Evolutionary conservation across 2,888 invertebrate genomes (phyloP).

Genomic region (Nomada fabriciana): DNA sequence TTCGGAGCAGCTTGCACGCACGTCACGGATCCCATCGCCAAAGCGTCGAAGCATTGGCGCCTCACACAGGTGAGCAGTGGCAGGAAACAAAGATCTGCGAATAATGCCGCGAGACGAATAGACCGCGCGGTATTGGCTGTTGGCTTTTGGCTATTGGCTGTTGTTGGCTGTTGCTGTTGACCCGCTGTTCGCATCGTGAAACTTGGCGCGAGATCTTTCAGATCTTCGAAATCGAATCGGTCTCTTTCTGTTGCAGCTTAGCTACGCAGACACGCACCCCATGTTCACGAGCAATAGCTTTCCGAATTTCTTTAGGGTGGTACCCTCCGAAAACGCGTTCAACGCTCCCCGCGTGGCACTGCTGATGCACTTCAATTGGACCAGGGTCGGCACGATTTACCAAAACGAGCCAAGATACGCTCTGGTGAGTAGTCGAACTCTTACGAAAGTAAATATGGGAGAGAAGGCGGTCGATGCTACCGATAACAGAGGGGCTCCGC

Average conservation of each 20-base stretch:
- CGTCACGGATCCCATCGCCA: constrained; percentile 98
- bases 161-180: no score
- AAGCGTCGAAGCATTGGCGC: constrained; percentile 98
- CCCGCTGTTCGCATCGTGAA: no score
- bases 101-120: not conserved
- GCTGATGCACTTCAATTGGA: constrained; percentile 98
- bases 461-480: not conserved
- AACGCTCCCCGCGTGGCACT: constrained; percentile 96
- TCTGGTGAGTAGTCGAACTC: constrained; percentile 87
- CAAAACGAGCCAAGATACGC: constrained; percentile 98
- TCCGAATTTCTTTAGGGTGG: constrained; percentile 98
- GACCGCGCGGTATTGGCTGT: not conserved
- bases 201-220: no score
- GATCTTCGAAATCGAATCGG: not conserved
- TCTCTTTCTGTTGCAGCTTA: constrained; percentile 87
- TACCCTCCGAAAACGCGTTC: constrained; percentile 98
- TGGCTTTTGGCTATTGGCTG: no score
- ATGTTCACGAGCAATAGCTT: constrained; percentile 97
- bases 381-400: constrained; percentile 97
- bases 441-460: not conserved
- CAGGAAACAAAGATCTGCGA: not conserved
- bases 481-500: no score
- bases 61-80: constrained; percentile 91
- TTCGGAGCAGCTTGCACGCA: constrained; percentile 98
- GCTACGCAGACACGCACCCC: constrained; percentile 98